These are phyloP conservation scores for Urocolius indicus DNA, from an alignment of 2,113 vertebrate species.

Conservation along the genomic window DNA sequence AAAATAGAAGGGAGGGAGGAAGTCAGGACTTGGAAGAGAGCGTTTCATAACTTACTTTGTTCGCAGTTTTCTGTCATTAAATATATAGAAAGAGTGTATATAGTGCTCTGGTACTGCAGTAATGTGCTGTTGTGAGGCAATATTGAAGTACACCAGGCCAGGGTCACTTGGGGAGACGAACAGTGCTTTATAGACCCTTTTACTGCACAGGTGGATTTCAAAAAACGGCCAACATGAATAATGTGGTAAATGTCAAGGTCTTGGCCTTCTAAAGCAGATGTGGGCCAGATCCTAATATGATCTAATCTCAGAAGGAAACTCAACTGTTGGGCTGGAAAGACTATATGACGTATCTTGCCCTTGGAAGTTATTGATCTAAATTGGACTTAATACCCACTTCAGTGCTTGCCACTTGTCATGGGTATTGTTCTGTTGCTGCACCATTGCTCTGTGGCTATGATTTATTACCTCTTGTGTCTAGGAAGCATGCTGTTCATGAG, in stretches of 20 bases:
- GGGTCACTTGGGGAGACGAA: not conserved
- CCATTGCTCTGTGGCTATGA: not conserved
- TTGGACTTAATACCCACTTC: not conserved
- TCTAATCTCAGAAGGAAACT: not conserved
- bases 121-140: not conserved
- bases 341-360: not conserved
- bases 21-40: not conserved
- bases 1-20: not conserved
- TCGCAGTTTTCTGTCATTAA: not conserved
- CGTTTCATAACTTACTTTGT: not conserved
- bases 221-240: not conserved
- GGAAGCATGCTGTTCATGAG: not conserved
- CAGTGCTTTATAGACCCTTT: not conserved
- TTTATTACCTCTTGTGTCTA: not conserved
- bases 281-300: not conserved
- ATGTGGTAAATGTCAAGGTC: not conserved
- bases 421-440: not conserved
- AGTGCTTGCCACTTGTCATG: not conserved
- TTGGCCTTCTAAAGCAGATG: not conserved
- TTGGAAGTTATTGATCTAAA: not conserved
- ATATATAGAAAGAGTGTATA: not conserved
- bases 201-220: not conserved
- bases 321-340: not conserved
- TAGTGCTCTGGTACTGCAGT: not conserved
- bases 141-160: not conserved